Evolutionary conservation across 2,113 vertebrate species (phyloP), one percentile per base, ranked within the genome.

Genomic region (Fulmarus glacialis): DNA sequence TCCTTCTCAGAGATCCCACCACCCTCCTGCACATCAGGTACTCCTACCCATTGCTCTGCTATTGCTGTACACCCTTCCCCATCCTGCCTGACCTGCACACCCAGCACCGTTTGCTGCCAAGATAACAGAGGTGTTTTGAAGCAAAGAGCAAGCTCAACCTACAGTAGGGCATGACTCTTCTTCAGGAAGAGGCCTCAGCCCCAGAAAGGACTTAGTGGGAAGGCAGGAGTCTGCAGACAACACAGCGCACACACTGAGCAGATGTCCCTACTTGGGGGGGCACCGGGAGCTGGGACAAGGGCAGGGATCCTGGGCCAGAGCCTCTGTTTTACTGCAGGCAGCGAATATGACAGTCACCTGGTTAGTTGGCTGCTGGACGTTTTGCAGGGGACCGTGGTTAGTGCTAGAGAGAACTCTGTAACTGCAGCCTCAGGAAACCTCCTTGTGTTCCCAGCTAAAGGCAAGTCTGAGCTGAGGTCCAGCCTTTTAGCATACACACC

Each of bases 241-340:
- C n/a, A 71, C 7, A 12, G 30, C 1, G 3, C 36, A 56, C 6
- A 19, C 9, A 23, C 19, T 8, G 12, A 87, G 62, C 18, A 45
- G 23, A 27, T 36, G 8, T 36, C 38, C 38, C 19, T 32, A 5
- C 14, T 50, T 50, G 12, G 87, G 43, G 30, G 21, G 19, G 10
- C 22, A 42, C 0, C 0, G 0, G 38, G 24, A 82, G 23, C 23
- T 38, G 24, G 29, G 58, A 23, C 59, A 43, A 81, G 16, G 17
- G 62, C 85, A 80, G 67, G 34, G 34, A 83, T 68, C 20, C 59
- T 53, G 38, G 21, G n/a, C 21, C 45, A 64, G 20, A 84, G 70
- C 16, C 56, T 48, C 9, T 8, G 7, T 62, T 70, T n/a, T 34
- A 77, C 32, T n/a, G 55, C 30, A 78, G 78, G 73, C 27, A 74